Evolutionary conservation across 2,888 invertebrate genomes (phyloP).

Genomic region (Pseudococcus longispinus): DNA sequence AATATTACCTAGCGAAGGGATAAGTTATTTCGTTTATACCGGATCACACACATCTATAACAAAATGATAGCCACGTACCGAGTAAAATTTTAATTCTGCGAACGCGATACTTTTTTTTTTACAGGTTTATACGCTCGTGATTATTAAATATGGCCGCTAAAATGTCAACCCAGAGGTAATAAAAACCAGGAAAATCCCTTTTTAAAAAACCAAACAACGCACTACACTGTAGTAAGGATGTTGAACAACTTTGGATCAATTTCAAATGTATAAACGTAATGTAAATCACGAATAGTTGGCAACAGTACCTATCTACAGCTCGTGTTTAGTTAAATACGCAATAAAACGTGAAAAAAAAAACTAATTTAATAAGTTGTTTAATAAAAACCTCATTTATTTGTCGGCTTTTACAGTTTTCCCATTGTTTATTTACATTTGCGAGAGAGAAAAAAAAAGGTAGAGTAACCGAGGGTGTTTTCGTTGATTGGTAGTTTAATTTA

Average conservation of each 20-base stretch:
- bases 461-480: not conserved
- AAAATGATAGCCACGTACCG: not conserved
- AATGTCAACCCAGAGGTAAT: conserved; percentile 21
- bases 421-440: not conserved
- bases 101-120: not conserved
- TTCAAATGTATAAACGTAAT: conserved; percentile 54
- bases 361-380: conserved; percentile 38
- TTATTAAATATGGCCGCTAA: conserved; percentile 20
- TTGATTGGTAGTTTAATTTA: not conserved
- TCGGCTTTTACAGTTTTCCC: not conserved
- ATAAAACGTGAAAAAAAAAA: conserved; percentile 48
- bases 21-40: not conserved
- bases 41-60: not conserved
- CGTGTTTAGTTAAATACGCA: conserved; percentile 54
- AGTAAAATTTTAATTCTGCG: not conserved
- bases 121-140: conserved; percentile 3
- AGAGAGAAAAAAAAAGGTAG: not conserved
- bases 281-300: conserved; percentile 54
- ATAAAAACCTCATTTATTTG: conserved; percentile 37
- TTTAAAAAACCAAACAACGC: conserved; percentile 36
- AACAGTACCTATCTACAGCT: conserved; percentile 42
- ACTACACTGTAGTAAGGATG: conserved; percentile 49
- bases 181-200: conserved; percentile 30
- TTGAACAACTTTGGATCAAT: conserved; percentile 53
- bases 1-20: not conserved